phyloP scores from a whole-genome alignment of 2,888 invertebrate species.

The Osmoderma eremita region DNA sequence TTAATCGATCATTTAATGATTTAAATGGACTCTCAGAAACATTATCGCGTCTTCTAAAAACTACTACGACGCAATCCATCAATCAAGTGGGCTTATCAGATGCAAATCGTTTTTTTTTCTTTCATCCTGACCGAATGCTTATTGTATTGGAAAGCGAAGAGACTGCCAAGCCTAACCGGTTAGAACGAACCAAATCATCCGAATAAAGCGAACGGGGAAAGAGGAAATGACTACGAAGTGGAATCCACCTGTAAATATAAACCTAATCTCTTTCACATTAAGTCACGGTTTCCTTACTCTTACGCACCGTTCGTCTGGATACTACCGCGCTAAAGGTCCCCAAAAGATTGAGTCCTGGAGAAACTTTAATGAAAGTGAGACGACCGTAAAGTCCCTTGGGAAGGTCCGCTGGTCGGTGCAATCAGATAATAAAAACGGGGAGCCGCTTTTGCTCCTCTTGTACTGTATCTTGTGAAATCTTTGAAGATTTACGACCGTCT shows the following conservation, averaged over 20 bases:
- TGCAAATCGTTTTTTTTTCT: background rate
- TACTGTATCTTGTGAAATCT: background rate
- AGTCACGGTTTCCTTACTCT: conserved; percentile 7
- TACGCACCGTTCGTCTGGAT: background rate
- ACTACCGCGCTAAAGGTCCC: background rate
- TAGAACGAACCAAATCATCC: background rate
- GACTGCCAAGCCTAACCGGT: background rate
- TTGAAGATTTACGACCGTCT: background rate
- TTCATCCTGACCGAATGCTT: background rate
- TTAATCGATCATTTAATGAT: no score
- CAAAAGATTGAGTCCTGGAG: background rate
- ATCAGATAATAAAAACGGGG: conserved; percentile 12
- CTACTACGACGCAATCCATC: no score
- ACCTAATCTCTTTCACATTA: conserved; percentile 17
- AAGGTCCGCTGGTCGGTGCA: background rate
- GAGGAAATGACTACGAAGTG: background rate
- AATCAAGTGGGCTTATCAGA: no score
- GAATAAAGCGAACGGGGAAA: background rate
- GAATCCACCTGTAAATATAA: conserved; percentile 22
- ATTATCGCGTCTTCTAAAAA: no score
- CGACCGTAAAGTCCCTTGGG: background rate
- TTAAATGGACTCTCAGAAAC: no score
- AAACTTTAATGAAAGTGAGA: conserved; percentile 10
- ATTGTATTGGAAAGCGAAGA: conserved; percentile 2
- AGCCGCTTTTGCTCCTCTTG: background rate